Evolutionary conservation across 2,888 invertebrate genomes (phyloP).

Genomic region (Thyatira batis): DNA sequence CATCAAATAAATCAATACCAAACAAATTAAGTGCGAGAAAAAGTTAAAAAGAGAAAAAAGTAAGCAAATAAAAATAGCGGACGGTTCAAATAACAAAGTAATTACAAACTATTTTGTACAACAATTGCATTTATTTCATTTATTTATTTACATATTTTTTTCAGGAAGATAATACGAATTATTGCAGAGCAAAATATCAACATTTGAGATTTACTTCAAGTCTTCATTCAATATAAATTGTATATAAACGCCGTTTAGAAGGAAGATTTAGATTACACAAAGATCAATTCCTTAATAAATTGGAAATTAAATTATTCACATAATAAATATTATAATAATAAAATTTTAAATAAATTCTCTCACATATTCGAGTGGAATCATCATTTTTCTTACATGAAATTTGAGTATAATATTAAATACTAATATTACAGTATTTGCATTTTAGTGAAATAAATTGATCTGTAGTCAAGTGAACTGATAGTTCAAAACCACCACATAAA

Average conservation of each 20-base stretch:
- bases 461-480: too few species aligned
- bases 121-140: slow-evolving; percentile 10
- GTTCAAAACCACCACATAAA: too few species aligned
- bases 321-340: neutral
- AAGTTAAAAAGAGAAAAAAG: slow-evolving; percentile 13
- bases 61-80: slow-evolving; percentile 25
- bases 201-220: neutral
- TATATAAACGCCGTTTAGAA: neutral
- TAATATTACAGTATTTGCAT: neutral
- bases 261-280: neutral
- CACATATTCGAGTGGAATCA: neutral
- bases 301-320: neutral
- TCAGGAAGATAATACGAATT: neutral
- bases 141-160: slow-evolving; percentile 2
- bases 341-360: neutral
- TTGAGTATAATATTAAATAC: neutral
- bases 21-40: slow-evolving; percentile 11
- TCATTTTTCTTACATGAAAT: neutral
- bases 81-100: slow-evolving; percentile 17
- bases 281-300: neutral
- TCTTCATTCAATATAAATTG: neutral
- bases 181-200: slow-evolving; percentile 1
- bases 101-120: slow-evolving; percentile 15
- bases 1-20: slow-evolving; percentile 10
- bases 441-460: too few species aligned